Conservation (phyloP, 2,888 invertebrate species). For the Mythimna pallens region DNA sequence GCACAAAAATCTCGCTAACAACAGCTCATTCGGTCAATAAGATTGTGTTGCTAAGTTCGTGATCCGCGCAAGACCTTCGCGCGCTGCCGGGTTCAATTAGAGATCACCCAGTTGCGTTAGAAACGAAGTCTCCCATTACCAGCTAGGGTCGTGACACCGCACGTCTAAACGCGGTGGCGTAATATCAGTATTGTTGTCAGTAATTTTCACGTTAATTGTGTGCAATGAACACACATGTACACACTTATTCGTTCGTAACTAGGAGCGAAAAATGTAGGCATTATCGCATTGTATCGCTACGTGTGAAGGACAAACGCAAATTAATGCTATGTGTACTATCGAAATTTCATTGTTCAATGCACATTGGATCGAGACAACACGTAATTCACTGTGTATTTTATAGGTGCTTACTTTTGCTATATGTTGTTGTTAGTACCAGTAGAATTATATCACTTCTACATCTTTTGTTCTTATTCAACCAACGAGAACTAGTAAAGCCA, state of each 20-base stretch:
- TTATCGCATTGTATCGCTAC: constrained; percentile 76
- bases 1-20: constrained; percentile 54
- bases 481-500: constrained; percentile 17
- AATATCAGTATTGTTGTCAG: constrained; percentile 79
- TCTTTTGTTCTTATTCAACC: constrained; percentile 18
- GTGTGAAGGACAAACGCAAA: constrained; percentile 74
- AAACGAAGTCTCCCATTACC: constrained; percentile 77
- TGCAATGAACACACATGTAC: constrained; percentile 72
- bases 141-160: constrained; percentile 81
- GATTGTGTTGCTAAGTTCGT: constrained; percentile 66
- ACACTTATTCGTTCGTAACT: constrained; percentile 66
- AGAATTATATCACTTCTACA: constrained; percentile 13
- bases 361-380: constrained; percentile 37
- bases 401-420: neutral
- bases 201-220: constrained; percentile 81
- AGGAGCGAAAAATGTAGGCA: constrained; percentile 78
- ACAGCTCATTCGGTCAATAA: constrained; percentile 67
- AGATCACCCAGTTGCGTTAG: constrained; percentile 81
- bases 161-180: constrained; percentile 80
- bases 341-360: constrained; percentile 61
- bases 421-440: neutral
- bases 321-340: constrained; percentile 65
- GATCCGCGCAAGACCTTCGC: constrained; percentile 77
- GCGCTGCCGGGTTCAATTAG: constrained; percentile 82
- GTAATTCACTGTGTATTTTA: constrained; percentile 29